Evolutionary conservation across 2,797 vertebrate genomes (phyloP), one percentile per base, ranked within the genome.

Genomic region (Phrynocephalus guinanensis): DNA sequence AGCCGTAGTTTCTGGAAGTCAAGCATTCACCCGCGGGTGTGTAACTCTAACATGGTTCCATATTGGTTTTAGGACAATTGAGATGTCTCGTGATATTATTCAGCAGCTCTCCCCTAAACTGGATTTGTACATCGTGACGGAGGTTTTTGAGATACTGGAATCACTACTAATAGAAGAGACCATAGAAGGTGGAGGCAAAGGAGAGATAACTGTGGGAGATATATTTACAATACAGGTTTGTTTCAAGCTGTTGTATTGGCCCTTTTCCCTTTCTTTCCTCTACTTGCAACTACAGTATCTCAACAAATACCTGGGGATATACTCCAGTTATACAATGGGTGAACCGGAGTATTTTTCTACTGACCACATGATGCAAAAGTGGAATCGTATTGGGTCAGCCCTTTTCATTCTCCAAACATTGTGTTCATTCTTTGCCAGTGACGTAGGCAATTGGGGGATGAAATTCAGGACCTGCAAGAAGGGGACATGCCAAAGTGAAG

Each of bases 181-280:
- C 10, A 13, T 56, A 63, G 70, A 87, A 44, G 50, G 33, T 28
- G 77, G 70, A 63, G 89, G 85, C 48, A 84, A 90, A 18, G 89
- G 63, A 56, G 30, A n/a, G 50, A 50, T 87, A 5, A 33, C 26
- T 30, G 82, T 48, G 5, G 33, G 15, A 33, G 77, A 80, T 1
- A 71, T 87, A 22, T 9, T 84, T 60, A 68, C 48, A 15, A 87
- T 90, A 75, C 26, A 90, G 89, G 89, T 90, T 26, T n/a, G 70
- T 52, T 48, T 44, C 5, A 26, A 22, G 26, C 66, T 18, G 50
- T 56, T 77, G 20, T 22, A 28, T 80, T 33, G 28, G 4, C 70
- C 28, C 5, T 30, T 50, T 33, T 66, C 77, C 24, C 20, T 44
- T n/a, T 6, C 33, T 70, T 72, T 1, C 1, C 44, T 8, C 30